These are phyloP conservation scores for Arvicola amphibius DNA, from an alignment of 2,797 vertebrate species.

Conservation along the genomic window DNA sequence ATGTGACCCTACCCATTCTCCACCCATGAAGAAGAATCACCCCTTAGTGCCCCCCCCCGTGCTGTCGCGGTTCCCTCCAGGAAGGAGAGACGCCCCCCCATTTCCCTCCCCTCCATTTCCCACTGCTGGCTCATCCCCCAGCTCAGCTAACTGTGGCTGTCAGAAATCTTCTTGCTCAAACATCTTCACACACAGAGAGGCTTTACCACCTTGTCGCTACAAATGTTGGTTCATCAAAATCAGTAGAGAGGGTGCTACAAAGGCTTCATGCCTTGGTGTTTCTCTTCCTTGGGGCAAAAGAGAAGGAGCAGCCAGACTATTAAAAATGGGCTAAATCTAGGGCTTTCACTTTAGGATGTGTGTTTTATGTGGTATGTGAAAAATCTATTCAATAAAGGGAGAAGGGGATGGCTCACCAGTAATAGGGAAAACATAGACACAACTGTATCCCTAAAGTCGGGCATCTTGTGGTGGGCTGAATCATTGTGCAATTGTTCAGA, in stretches of 20 bases:
- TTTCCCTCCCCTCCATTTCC: not conserved
- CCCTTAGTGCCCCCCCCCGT: not conserved
- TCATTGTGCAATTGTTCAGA: not conserved
- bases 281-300: slow-evolving; percentile 28
- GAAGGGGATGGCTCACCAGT: not conserved
- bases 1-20: no score
- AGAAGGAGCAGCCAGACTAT: not conserved
- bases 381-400: slow-evolving; percentile 67
- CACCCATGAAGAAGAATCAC: not conserved
- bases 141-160: slow-evolving; percentile 58
- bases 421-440: slow-evolving; percentile 46
- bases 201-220: slow-evolving; percentile 70
- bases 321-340: slow-evolving; percentile 27
- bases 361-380: slow-evolving; percentile 55
- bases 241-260: slow-evolving; percentile 31
- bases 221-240: slow-evolving; percentile 74
- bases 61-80: not conserved
- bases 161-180: slow-evolving; percentile 72
- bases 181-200: slow-evolving; percentile 64
- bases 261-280: slow-evolving; percentile 55
- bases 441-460: slow-evolving; percentile 16
- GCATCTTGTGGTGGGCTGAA: not conserved
- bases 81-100: not conserved
- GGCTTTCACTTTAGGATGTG: not conserved
- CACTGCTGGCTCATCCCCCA: not conserved